Base-by-base conservation (phyloP, 1,140 invertebrate species). In the Platyscapa corneri region DNA sequence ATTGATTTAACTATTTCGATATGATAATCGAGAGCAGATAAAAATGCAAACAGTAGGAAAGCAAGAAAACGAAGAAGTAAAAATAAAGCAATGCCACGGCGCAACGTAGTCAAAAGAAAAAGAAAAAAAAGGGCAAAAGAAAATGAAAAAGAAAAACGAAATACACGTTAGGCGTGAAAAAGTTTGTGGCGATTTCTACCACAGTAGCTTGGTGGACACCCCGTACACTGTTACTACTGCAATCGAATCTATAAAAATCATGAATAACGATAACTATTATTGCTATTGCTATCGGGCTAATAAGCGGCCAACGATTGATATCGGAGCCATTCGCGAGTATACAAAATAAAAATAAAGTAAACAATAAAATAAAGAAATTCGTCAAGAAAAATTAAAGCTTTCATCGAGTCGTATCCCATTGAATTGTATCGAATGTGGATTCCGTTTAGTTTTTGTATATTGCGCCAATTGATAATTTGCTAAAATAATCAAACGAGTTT, bases 1-100 rank as follows among this genome's bases (percentile, higher is more conserved):
- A 93, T 93, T 93, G 91, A 89, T 92, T 93, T 92, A 89, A 91
- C 88, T 89, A 90, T 92, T 93, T 93, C 90, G 89, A 92, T 90
- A 87, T 89, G 82, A 91, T 90, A 90, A 88, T 89, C 85, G 84
- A 88, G 82, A 87, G 86, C 81, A 87, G 78, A 86, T 34, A 82
- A 83, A 53, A 77, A 85, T 82, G 80, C 75, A 87, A 85, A 12
- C 65, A 65, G 74, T 79, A 78, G 32, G 64, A 65, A 83, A 76
- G 53, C 70, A 64, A 77, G 39, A 16, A 39, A 81, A 78, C 39
- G 56, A 74, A 56, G 27, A 84, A 77, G 27, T 78, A 67, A 84
- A 84, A 56, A 32, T 64, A 82, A 91, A 89, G 89, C 88, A 90
- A 92, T 91, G 89, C 89, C 89, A 91, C 88, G 88, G 88, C 90